Conservation (phyloP, 2,113 vertebrate genomes). For the Hoplias malabaricus region DNA sequence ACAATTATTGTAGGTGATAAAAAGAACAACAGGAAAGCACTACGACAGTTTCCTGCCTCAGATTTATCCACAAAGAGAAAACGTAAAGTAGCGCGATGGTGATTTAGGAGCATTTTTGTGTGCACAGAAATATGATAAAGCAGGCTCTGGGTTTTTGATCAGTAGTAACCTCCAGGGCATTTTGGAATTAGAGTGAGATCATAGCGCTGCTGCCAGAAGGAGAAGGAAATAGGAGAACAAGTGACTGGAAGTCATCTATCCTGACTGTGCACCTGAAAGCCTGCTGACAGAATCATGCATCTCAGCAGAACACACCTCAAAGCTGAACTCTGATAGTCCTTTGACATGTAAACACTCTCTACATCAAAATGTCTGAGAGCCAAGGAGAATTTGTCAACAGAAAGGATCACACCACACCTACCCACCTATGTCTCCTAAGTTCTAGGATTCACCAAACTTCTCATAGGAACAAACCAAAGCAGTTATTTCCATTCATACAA, state of each 20-base stretch:
- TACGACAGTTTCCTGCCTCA: neutral
- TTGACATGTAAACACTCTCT: neutral
- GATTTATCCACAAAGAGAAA: neutral
- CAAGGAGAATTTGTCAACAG: neutral
- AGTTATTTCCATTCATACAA: no score
- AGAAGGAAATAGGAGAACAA: neutral
- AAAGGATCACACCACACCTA: neutral
- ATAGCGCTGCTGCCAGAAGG: neutral
- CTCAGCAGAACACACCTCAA: neutral
- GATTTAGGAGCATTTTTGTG: neutral
- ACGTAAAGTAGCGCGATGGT: neutral
- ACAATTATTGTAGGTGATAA: neutral
- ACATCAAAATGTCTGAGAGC: neutral
- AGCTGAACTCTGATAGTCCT: neutral
- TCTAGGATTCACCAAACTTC: no score
- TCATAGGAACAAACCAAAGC: no score
- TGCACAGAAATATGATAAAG: neutral
- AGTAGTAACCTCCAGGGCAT: conserved; percentile 22
- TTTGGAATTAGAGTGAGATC: conserved; percentile 7
- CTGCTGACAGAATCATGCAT: neutral
- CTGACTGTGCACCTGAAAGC: neutral
- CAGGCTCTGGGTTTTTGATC: neutral
- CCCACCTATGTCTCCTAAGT: no score
- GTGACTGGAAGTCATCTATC: neutral
- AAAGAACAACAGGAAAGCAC: neutral